Evolutionary conservation across 2,797 vertebrate genomes (phyloP).

Genomic region (Falco naumanni): DNA sequence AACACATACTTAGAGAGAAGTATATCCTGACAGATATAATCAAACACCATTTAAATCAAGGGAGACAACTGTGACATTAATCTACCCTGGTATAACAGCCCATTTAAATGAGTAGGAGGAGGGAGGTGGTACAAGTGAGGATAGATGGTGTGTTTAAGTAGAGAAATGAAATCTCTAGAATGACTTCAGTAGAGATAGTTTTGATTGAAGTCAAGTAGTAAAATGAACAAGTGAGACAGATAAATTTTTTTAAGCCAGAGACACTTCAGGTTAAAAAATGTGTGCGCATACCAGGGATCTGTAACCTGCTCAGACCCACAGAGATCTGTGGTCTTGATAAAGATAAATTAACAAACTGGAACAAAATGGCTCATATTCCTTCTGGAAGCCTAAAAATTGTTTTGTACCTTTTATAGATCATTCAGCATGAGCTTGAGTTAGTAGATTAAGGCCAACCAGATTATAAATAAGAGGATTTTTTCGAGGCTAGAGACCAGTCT

Average conservation of each 20-base stretch:
- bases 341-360: not conserved
- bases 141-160: conserved; percentile 65
- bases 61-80: conserved; percentile 56
- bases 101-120: conserved; percentile 70
- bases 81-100: conserved; percentile 57
- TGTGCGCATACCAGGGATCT: not conserved
- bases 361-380: not conserved
- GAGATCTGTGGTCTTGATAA: not conserved
- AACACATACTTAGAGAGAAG: conserved; percentile 37
- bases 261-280: not conserved
- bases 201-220: conserved; percentile 65
- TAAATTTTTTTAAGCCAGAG: conserved; percentile 37
- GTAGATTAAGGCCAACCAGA: conserved; percentile 45
- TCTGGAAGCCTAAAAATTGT: not conserved
- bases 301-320: not conserved
- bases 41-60: conserved; percentile 66
- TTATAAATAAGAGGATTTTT: conserved; percentile 45
- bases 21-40: conserved; percentile 64
- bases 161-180: conserved; percentile 66
- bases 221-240: conserved; percentile 57
- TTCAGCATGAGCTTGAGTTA: not conserved
- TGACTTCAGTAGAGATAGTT: conserved; percentile 57
- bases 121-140: conserved; percentile 50
- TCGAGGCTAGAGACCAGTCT: not conserved
- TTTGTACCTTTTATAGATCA: not conserved